Percentiles rank a stretch among this genome's conserved stretches.
phyloP scores from a whole-genome alignment of 92 coral and sea anemone genomes.

The Umimayanthus kanabou region DNA sequence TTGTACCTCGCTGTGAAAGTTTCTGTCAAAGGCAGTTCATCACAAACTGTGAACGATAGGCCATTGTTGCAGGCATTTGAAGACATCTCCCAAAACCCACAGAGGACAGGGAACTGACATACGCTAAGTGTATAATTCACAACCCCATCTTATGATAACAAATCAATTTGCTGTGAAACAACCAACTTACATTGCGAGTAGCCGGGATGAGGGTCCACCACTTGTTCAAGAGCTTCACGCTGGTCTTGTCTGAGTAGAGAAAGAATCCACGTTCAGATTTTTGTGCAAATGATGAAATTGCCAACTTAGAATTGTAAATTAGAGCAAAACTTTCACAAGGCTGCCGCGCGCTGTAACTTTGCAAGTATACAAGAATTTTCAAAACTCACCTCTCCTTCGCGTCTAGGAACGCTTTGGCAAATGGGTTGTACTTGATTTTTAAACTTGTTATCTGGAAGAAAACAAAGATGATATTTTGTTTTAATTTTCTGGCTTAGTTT shows the following conservation, averaged over 20 bases:
- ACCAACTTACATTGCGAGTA: constrained; percentile 94
- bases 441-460: constrained; percentile 86
- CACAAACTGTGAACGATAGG: constrained; percentile 51
- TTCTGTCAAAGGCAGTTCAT: constrained; percentile 49
- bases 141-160: constrained; percentile 63
- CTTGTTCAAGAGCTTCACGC: constrained; percentile 87
- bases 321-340: neutral
- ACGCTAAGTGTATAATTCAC: constrained; percentile 61
- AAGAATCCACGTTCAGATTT: neutral
- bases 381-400: constrained; percentile 86
- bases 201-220: constrained; percentile 78
- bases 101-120: constrained; percentile 45
- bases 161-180: constrained; percentile 64
- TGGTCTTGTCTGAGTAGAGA: constrained; percentile 79
- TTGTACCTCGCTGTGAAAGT: constrained; percentile 45
- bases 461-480: constrained; percentile 10
- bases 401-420: constrained; percentile 98
- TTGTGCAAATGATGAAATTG: neutral
- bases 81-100: constrained; percentile 47
- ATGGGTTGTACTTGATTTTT: constrained; percentile 93
- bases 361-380: neutral
- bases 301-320: neutral
- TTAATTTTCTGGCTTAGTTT: constrained; percentile 3
- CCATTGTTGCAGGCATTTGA: constrained; percentile 51
- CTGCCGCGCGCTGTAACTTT: neutral